Base-by-base conservation (phyloP, 2,113 vertebrate genomes). In the Uria lomvia region DNA sequence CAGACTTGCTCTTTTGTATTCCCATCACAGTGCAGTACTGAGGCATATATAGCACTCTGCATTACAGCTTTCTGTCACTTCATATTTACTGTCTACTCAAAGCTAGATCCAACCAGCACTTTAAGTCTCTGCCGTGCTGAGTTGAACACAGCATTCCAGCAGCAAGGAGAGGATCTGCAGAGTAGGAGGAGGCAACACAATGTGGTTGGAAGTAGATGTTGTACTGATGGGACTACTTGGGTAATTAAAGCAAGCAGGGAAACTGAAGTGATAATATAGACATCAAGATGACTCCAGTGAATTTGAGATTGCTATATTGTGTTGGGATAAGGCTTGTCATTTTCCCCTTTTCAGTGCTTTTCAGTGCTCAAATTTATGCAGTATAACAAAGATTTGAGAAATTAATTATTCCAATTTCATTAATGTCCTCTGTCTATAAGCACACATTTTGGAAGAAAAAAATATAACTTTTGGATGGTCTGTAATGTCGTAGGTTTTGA, bases 91-190 rank as follows among this genome's bases (percentile, higher is more conserved):
- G 47, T 75, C 45, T 29, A 11, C 53, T 75, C 43, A 42, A 40
- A 74, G 43, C 52, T 68, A 60, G 52, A 79, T 30, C 67, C 60
- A 76, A 2, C 4, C 71, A 36, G 82, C 1, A 3, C 71, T 65
- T 26, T 22, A 42, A 63, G 42, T 8, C 60, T 84, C 70, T 67
- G 82, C 84, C 2, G 0, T 53, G 76, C 81, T n/a, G 56, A 63
- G 68, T 30, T 42, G 84, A 89, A 40, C 70, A 36, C 1, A 81
- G 60, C 77, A 55, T 56, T 47, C 70, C 74, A 90, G 65, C 82
- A 95, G 88, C 67, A 90, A 60, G 72, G 58, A 96, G 66, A 88
- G 60, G 80, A 86, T 70, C 74, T 92, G 88, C 85, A 72, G 88
- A 94, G 92, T 42, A 82, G 58, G 79, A 87, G 82, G 90, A 78